A percentile compares a stretch with the other conserved stretches of the same genome.
These are phyloP conservation scores for Rhyzopertha dominica DNA, from an alignment of 1,140 invertebrate species.

Conservation along the genomic window DNA sequence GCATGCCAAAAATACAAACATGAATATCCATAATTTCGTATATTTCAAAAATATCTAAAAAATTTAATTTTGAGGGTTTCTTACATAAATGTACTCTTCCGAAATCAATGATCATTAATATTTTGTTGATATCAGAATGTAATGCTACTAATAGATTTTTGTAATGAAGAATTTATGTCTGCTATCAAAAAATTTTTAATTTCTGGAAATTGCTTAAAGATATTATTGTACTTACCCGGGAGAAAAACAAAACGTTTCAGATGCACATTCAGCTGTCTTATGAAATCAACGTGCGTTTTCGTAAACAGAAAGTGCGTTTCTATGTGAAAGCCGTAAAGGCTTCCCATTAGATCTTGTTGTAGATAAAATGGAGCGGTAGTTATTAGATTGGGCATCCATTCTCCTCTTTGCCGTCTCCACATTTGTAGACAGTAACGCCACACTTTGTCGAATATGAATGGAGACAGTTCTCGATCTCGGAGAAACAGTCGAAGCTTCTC, in stretches of 20 bases:
- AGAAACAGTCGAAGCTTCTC: too few species aligned
- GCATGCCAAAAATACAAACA: too few species aligned
- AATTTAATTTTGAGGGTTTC: too few species aligned
- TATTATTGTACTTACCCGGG: conserved; percentile 45
- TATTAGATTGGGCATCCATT: conserved; percentile 15
- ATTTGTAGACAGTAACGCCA: conserved; percentile 17
- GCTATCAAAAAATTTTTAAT: too few species aligned
- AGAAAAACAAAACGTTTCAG: conserved; percentile 47
- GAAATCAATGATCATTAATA: too few species aligned
- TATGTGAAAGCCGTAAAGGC: conserved; percentile 45
- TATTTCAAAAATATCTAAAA: too few species aligned
- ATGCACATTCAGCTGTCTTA: conserved; percentile 45
- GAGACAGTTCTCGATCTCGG: conserved; percentile 15
- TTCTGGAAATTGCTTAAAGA: too few species aligned
- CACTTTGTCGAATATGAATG: conserved; percentile 16
- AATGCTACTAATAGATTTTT: too few species aligned
- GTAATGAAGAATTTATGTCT: too few species aligned
- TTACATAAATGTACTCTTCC: too few species aligned
- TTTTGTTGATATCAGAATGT: too few species aligned
- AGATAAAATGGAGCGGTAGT: conserved; percentile 5
- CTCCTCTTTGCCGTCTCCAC: conserved; percentile 17
- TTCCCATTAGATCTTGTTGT: conserved; percentile 39
- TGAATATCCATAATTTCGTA: too few species aligned
- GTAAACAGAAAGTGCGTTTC: conserved; percentile 45
- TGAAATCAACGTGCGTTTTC: conserved; percentile 45